phyloP scores from a whole-genome alignment of 64 coral and sea anemone species.

The Montipora capricornis region DNA sequence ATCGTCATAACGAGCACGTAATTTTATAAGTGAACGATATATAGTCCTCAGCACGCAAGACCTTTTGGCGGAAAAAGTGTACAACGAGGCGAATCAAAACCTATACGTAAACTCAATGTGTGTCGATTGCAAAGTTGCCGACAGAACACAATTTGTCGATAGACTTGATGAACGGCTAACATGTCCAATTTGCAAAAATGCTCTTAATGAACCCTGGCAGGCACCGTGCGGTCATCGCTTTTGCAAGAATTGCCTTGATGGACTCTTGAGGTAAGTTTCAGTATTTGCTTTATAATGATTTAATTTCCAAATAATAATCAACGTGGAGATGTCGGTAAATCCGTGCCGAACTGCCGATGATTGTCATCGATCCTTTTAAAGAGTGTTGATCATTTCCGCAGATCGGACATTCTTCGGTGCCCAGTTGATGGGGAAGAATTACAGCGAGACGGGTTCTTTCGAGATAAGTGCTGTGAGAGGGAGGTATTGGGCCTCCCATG shows the following conservation, averaged over 20 bases:
- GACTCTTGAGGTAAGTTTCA: constrained; percentile 29
- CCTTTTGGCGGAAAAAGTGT: no score
- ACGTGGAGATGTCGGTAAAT: no score
- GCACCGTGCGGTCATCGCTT: constrained; percentile 58
- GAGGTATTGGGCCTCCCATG: constrained; percentile 59
- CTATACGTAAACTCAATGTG: background rate
- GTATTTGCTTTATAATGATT: background rate
- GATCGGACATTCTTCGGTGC: constrained; percentile 20
- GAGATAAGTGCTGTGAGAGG: constrained; percentile 68
- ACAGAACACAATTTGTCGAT: background rate
- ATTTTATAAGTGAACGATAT: no score
- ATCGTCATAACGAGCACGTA: no score
- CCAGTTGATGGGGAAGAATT: constrained; percentile 56
- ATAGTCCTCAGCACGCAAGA: no score
- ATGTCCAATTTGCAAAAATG: constrained; percentile 48
- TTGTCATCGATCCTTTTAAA: background rate
- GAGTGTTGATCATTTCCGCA: background rate
- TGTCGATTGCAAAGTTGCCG: background rate
- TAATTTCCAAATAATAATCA: no score
- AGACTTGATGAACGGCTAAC: constrained; percentile 8
- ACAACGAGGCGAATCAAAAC: no score
- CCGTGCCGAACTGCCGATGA: background rate
- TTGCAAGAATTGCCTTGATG: constrained; percentile 32
- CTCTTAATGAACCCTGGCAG: constrained; percentile 44
- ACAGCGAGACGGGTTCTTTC: constrained; percentile 28